Base-by-base conservation (phyloP, 2,888 invertebrate species). In the Brenthis hecate region DNA sequence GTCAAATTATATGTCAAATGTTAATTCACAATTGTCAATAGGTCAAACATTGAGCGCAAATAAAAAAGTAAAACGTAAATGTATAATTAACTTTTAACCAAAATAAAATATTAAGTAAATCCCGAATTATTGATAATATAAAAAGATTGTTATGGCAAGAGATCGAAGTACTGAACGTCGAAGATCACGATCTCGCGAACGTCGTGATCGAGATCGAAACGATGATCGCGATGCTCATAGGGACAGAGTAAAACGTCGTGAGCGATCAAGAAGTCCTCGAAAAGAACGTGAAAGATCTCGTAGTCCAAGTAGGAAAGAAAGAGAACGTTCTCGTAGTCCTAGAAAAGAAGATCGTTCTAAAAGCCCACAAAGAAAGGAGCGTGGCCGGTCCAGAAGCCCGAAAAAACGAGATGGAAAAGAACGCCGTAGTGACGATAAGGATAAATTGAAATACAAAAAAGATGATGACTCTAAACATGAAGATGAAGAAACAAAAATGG, bases 101-200 rank as follows among this genome's bases (percentile, higher is more conserved):
- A 36, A 36, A 36, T 36, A 36, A 8, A 36, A 36, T 36, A 36
- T 36, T 36, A 36, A 36, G 36, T 36, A 8, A 36, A 36, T 6
- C 8, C 6, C 36, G 8, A 28, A 4, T 28, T 28, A 36, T 36
- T 36, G 6, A 36, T 43, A 43, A 43, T 43, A 43, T 43, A 43
- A 43, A 19, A 51, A 60, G 19, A 56, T n/a, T 43, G 69, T 48
- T 47, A 92, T 92, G 92, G 89, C 78, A 50, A 78, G 92, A 60
- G 92, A 92, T 65, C 85, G 90, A 72, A 90, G 86, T 77, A 85
- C 87, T 14, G 92, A 92, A 62, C 84, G 90, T 47, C 84, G 89
- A 23, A 84, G 92, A 56, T 91, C 92, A n/a, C 86, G 91, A 11
- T 91, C 91, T 14, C 82, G 89, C 67, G 92, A 92, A 65, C 83